These are phyloP conservation scores for Leucozona laternaria DNA, from an alignment of 2,888 invertebrate genomes.

Conservation along the genomic window DNA sequence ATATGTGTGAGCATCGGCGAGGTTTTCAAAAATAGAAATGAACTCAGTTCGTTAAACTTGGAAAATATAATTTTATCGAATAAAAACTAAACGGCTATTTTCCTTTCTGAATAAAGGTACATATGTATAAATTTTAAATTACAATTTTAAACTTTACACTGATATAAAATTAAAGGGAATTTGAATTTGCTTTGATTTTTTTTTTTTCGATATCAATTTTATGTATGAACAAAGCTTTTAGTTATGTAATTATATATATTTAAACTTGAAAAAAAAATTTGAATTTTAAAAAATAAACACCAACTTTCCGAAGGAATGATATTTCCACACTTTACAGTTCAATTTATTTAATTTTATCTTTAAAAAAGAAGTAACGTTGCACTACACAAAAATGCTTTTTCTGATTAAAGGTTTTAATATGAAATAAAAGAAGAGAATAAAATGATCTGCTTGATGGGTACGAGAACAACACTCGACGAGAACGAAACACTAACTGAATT, in stretches of 20 bases:
- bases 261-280: not conserved
- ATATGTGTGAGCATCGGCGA: conserved; percentile 63
- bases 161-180: not conserved
- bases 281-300: not conserved
- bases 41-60: conserved; percentile 84
- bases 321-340: conserved; percentile 20
- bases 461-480: conserved; percentile 84
- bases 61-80: conserved; percentile 58
- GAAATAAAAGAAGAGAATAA: conserved; percentile 62
- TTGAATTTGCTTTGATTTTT: conserved; percentile 12
- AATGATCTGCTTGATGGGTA: conserved; percentile 74
- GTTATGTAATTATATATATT: conserved; percentile 22
- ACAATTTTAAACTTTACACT: conserved; percentile 4
- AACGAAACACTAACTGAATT: conserved; percentile 84
- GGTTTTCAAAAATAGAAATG: conserved; percentile 84
- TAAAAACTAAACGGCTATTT: conserved; percentile 40
- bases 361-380: conserved; percentile 10
- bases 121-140: conserved; percentile 1
- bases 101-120: conserved; percentile 7
- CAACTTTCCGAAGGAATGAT: conserved; percentile 28
- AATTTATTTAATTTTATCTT: conserved; percentile 25
- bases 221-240: not conserved
- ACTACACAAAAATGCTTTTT: conserved; percentile 51
- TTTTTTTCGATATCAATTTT: not conserved
- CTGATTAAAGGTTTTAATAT: conserved; percentile 40